Percentiles rank a stretch among this genome's conserved stretches.
phyloP scores from a whole-genome alignment of 2,888 invertebrate genomes.

The Callinectes sapidus region DNA sequence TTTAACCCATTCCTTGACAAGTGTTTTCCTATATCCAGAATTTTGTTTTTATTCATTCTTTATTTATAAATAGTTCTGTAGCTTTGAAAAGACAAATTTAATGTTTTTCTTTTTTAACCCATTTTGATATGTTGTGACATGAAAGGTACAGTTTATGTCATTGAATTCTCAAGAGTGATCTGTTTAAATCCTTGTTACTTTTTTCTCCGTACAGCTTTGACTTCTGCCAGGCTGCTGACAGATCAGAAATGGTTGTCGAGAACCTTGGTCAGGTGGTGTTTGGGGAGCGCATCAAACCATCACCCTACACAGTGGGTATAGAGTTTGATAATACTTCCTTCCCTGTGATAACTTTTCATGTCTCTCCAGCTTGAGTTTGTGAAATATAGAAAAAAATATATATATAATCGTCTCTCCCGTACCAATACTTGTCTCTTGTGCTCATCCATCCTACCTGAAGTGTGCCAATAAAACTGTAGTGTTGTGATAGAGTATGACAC shows the following conservation, averaged over 20 bases:
- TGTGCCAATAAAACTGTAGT: not conserved
- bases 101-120: too few relatives aligned
- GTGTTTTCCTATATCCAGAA: too few relatives aligned
- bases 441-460: not conserved
- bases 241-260: slow-evolving; percentile 92
- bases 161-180: too few relatives aligned
- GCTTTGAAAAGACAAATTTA: too few relatives aligned
- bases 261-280: slow-evolving; percentile 99
- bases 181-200: not conserved
- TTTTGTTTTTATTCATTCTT: too few relatives aligned
- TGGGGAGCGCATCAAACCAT: slow-evolving; percentile 97
- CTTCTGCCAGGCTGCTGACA: slow-evolving; percentile 86
- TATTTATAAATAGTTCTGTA: too few relatives aligned
- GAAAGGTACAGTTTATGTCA: too few relatives aligned
- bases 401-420: too few relatives aligned
- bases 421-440: too few relatives aligned
- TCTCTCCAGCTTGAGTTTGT: slow-evolving; percentile 79
- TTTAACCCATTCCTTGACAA: too few relatives aligned
- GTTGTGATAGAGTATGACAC: not conserved
- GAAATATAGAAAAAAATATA: slow-evolving; percentile 76
- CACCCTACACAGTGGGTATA: slow-evolving; percentile 86
- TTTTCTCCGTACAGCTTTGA: slow-evolving; percentile 84
- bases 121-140: too few relatives aligned
- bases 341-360: not conserved
- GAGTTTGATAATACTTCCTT: not conserved